Evolutionary conservation across 2,797 vertebrate genomes (phyloP), one percentile per base, ranked within the genome.

Genomic region (Eutrigla gurnardus): DNA sequence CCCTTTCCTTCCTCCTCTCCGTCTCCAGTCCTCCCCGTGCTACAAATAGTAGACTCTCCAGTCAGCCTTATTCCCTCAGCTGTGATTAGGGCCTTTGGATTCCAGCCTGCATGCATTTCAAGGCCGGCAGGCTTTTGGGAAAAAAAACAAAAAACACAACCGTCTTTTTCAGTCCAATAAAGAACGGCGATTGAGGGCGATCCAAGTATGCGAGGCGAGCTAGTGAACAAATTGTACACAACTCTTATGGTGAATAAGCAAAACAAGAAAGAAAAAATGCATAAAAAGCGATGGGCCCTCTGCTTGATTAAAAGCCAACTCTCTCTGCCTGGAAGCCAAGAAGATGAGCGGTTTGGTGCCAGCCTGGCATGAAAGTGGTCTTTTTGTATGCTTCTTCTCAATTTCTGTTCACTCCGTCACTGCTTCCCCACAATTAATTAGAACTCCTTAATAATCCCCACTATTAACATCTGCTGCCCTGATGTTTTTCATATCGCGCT

Each of bases 61-160:
- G 80, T 81, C 86, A 80, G 90, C 76, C 83, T 25, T 85, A 75
- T 83, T 91, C 90, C 88, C 86, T 75, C 59, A 83, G 82, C 83
- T 80, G 83, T 88, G 88, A 93, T 91, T 90, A 89, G 70, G 72
- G 73, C 77, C 80, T 88, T 90, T 91, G 92, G 90, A 90, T 83
- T 84, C 67, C 75, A 84, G 87, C 90, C 90, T 80, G 88, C 89
- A 84, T 89, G 89, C 75, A 86, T 91, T 91, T 92, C 79, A 83
- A 87, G 86, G 81, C 84, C 83, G 10, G 37, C 53, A 85, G 85
- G 87, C 83, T 69, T 87, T 80, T 71, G 64, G 37, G 10, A 12
- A 32, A 53, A 25, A 78, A n/a, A 84, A 84, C 84, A 79, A 25
- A 85, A 83, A 84, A 25, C 25, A 15, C 73, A 85, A 70, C 73